Evolutionary conservation across 2,113 vertebrate species (phyloP), one percentile per base, ranked within the genome.

Genomic region (Ciconia boyciana): DNA sequence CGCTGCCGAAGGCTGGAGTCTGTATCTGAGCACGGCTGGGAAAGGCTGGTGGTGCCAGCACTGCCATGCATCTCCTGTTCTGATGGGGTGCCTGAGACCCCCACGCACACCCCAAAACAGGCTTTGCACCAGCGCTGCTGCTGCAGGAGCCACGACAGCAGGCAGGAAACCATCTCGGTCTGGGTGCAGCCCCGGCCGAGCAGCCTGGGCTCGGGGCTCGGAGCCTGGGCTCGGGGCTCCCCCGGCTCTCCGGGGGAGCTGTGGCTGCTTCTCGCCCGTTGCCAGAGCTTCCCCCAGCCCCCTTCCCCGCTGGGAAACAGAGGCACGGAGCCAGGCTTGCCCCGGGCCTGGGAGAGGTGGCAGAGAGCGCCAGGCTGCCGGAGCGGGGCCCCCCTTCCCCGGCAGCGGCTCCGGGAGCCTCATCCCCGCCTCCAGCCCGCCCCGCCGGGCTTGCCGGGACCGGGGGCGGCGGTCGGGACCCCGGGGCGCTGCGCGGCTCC

Each of bases 381-480:
- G 31, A 57, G 57, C 43, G 3, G n/a, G 24, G 6, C 4, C 44
- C 44, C 51, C 10, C 24, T 58, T 72, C 31, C 86, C 36, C 32
- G 58, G 81, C 54, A 52, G 75, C 43, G 31, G 48, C 76, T 70
- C 46, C 8, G 6, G 46, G 66, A 91, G 13, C 83, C 25, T 81
- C 90, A 71, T 77, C 77, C 68, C 88, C 93, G 87, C 84, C 96
- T 94, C 77, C 77, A 64, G 34, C 92, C 90, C 80, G 36, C 90
- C 79, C 83, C 55, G 69, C 78, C 36, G 54, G 43, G 58, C 52
- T 84, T 34, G 4, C 31, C 20, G 24, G n/a, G 43, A 18, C 43
- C 11, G 26, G 24, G 66, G 64, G 3, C 22, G 34, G 58, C 26
- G 14, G 52, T 87, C 36, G 43, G 34, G 62, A 76, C 68, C 29